Evolutionary conservation across 2,797 vertebrate genomes (phyloP).

Genomic region (Luscinia luscinia): DNA sequence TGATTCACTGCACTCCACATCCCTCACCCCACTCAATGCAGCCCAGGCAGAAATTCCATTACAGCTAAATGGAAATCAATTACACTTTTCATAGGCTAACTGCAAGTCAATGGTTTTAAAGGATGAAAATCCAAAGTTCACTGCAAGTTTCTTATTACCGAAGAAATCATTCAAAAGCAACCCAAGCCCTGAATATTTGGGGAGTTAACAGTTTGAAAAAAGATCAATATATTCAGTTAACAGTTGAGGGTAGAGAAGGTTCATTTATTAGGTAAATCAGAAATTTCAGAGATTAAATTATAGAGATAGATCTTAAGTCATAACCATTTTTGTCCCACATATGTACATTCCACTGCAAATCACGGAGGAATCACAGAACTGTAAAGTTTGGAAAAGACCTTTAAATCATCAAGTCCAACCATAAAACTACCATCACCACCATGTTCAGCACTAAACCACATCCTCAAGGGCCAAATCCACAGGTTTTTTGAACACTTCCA

Average conservation of each 20-base stretch:
- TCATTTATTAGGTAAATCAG: not conserved
- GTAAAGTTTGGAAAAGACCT: not conserved
- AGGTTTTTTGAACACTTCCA: not conserved
- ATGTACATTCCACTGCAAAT: not conserved
- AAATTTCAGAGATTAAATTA: not conserved
- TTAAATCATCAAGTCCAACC: not conserved
- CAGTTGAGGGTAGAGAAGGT: not conserved
- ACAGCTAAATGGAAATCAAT: constrained; percentile 40
- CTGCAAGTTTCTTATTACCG: not conserved
- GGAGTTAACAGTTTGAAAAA: not conserved
- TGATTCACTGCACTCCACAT: not conserved
- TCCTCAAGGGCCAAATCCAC: not conserved
- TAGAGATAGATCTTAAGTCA: not conserved
- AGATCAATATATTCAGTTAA: not conserved
- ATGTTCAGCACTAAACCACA: not conserved
- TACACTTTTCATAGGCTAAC: not conserved
- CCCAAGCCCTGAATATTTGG: not conserved
- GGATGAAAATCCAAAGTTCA: constrained; percentile 12
- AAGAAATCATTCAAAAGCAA: not conserved
- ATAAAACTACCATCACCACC: not conserved
- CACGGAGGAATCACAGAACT: not conserved
- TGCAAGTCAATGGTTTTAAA: not conserved
- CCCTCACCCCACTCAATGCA: not conserved
- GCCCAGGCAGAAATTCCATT: not conserved
- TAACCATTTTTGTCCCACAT: not conserved